A percentile compares a stretch with the other conserved stretches of the same genome.
Evolutionary conservation across 2,888 invertebrate species (phyloP).

Genomic region (Maniola hyperantus): DNA sequence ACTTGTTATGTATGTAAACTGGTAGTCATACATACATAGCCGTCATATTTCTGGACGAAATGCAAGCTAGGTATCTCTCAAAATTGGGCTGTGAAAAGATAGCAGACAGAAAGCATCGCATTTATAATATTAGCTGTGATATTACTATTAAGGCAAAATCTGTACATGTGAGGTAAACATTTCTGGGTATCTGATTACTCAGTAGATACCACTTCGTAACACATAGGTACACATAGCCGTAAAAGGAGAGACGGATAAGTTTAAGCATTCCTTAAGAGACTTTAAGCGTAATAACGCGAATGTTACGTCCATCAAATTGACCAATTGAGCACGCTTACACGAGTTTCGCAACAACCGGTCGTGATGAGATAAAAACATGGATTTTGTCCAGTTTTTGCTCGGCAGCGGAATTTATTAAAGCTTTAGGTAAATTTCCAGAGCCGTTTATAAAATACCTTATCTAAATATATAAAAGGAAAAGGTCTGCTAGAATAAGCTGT

Average conservation of each 20-base stretch:
- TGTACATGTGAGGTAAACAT: conserved; percentile 2
- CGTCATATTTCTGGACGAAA: no score
- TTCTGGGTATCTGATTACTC: not conserved
- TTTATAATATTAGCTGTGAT: no score
- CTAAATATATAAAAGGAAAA: no score
- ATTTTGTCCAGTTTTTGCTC: not conserved
- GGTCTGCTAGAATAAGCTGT: no score
- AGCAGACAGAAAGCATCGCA: no score
- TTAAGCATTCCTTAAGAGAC: conserved; percentile 18
- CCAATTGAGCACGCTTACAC: conserved; percentile 7
- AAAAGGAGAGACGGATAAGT: conserved; percentile 16
- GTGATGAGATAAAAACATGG: not conserved
- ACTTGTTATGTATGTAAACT: no score
- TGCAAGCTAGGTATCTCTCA: not conserved
- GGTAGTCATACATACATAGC: no score
- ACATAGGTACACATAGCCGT: conserved; percentile 7
- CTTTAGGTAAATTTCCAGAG: not conserved
- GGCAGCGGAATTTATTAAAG: not conserved
- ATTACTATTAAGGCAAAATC: conserved; percentile 9
- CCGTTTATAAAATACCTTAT: not conserved
- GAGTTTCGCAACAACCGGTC: conserved; percentile 16
- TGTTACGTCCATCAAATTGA: conserved; percentile 38
- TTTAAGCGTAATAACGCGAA: conserved; percentile 39
- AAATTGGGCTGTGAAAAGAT: not conserved
- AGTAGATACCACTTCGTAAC: not conserved